These are phyloP conservation scores for Coptodon rendalli DNA, from an alignment of 2,113 vertebrate genomes.

Conservation along the genomic window DNA sequence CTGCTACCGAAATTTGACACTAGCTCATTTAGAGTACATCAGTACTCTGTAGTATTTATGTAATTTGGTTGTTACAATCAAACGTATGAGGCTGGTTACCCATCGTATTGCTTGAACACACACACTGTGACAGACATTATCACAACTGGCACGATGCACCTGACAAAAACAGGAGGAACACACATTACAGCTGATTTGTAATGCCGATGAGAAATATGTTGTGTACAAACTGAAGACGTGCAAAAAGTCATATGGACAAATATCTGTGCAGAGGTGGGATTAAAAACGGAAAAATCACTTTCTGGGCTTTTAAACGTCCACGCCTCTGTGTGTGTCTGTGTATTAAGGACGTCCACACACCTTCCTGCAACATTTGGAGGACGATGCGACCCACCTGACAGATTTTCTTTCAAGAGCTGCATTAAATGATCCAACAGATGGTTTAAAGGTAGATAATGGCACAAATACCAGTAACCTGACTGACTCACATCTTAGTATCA, in stretches of 20 bases:
- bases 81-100: background rate
- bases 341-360: background rate
- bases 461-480: background rate
- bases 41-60: background rate
- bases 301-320: no score
- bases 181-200: background rate
- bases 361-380: background rate
- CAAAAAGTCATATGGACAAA: accelerated
- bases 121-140: background rate
- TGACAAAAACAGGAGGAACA: background rate
- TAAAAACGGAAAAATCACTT: background rate
- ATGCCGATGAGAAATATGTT: background rate
- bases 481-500: background rate
- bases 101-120: background rate
- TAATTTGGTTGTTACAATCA: background rate
- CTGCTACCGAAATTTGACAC: background rate
- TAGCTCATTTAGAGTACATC: background rate
- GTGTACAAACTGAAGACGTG: background rate
- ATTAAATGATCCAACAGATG: accelerated
- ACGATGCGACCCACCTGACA: background rate
- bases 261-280: background rate
- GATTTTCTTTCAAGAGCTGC: background rate
- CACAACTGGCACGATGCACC: background rate
- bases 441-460: background rate
- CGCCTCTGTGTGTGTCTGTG: background rate